Conservation (phyloP, 1,140 invertebrate genomes). For the Anoplophora glabripennis region DNA sequence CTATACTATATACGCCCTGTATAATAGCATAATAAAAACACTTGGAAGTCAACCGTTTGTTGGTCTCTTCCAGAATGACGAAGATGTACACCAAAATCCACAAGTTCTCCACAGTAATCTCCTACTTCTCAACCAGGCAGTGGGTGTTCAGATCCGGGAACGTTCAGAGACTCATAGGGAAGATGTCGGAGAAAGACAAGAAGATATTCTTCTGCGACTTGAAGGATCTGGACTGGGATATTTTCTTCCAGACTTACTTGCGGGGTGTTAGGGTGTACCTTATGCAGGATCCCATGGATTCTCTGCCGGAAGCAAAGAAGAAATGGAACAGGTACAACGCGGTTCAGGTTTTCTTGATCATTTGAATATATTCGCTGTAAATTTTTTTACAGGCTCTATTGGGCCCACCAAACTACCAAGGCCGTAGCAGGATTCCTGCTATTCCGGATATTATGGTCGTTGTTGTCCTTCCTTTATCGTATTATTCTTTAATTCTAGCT, state of each 20-base stretch:
- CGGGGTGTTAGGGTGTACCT: slow-evolving; percentile 66
- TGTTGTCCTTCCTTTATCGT: too few species aligned
- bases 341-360: too few species aligned
- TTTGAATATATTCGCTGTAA: too few species aligned
- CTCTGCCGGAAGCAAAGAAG: slow-evolving; percentile 57
- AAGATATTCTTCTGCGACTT: slow-evolving; percentile 68
- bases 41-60: not conserved
- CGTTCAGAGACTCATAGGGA: slow-evolving; percentile 56
- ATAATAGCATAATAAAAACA: not conserved
- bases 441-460: not conserved
- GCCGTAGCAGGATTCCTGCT: slow-evolving; percentile 38
- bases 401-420: slow-evolving; percentile 52
- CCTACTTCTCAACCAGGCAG: slow-evolving; percentile 69
- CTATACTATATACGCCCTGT: too few species aligned
- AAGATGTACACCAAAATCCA: slow-evolving; percentile 74
- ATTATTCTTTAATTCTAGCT: too few species aligned
- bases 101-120: slow-evolving; percentile 66
- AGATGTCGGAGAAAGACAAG: slow-evolving; percentile 59
- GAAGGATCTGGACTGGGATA: slow-evolving; percentile 63
- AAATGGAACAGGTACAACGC: slow-evolving; percentile 58
- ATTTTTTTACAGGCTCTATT: slow-evolving; percentile 53
- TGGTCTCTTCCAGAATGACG: slow-evolving; percentile 57
- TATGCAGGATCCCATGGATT: slow-evolving; percentile 69
- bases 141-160: slow-evolving; percentile 71
- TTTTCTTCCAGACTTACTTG: slow-evolving; percentile 65